Base-by-base conservation (phyloP, 2,888 invertebrate species). In the Tenthredo distinguenda region DNA sequence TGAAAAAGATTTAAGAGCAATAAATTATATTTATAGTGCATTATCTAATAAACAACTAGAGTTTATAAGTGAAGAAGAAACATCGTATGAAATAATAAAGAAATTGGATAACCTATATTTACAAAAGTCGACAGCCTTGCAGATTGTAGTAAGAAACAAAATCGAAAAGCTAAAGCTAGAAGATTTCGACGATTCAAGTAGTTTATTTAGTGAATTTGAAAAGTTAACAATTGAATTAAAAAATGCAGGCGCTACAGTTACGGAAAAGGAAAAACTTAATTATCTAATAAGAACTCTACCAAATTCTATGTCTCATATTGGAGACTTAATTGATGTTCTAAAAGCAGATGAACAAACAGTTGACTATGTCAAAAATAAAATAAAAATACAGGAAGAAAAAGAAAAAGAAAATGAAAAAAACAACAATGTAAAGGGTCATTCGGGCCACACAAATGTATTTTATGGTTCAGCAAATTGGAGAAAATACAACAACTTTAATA, bases 351-450 rank as follows among this genome's bases (percentile, higher is more conserved):
- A 90, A 21, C 87, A 87, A 86, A 91, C 89, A 7, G 87, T 85
- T 2, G 90, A 89, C 9, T 91, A 89, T 86, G 74, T 91, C 10
- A 90, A 89, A 87, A 87, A 40, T 37, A 90, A 91, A 87, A 88
- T 90, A 31, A 84, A 86, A 79, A 79, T 88, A 85, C 72, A 40
- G 18, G 84, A 86, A 40, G 74, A 86, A 87, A 87, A 86, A 86
- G 86, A 65, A 9, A 74, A 74, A 74, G n/a, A 9, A 37, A 40
- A 18, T 43, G 84, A n/a, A 72, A 87, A 86, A n/a, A 21, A 62
- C 26, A 62, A 62, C 62, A 62, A 62, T 7, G 26, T 18, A 21
- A 62, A 26, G n/a, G 62, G 43, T 43, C 62, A 26, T 62, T 62
- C 26, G 26, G 26, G 26, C 5, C 62, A 62, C 21, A 62, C 21